phyloP scores from a whole-genome alignment of 2,797 vertebrate species.

The Spinus pinus region DNA sequence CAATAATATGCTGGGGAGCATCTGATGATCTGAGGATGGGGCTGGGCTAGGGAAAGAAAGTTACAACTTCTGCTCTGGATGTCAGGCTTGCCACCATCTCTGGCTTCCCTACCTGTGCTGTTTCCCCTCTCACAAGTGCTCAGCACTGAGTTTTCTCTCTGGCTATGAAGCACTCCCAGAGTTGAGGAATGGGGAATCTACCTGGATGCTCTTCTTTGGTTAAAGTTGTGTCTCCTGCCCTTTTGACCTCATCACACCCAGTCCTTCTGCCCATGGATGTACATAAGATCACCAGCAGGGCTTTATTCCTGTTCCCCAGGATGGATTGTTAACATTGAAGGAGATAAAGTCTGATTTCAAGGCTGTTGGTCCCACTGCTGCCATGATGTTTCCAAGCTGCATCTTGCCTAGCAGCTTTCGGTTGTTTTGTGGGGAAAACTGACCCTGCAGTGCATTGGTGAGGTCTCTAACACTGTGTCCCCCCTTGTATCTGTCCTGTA shows the following conservation, averaged over 20 bases:
- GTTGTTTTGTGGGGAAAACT: neutral
- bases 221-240: neutral
- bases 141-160: neutral
- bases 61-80: neutral
- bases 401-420: neutral
- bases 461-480: fast-evolving
- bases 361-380: neutral
- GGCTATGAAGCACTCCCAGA: neutral
- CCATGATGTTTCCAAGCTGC: neutral
- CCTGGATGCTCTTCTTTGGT: neutral
- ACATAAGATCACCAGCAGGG: neutral
- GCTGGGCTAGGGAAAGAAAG: neutral
- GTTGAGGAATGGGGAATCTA: fast-evolving
- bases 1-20: neutral
- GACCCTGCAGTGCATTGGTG: neutral
- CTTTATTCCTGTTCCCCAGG: neutral
- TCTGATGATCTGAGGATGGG: neutral
- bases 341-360: neutral
- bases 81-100: neutral
- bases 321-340: neutral
- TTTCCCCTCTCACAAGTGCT: neutral
- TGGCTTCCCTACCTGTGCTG: neutral
- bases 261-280: neutral
- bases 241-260: fast-evolving
- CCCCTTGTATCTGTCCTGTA: neutral